A percentile compares a stretch with the other conserved stretches of the same genome.
Evolutionary conservation across 2,888 invertebrate species (phyloP).

Genomic region (Coelinius sp.): DNA sequence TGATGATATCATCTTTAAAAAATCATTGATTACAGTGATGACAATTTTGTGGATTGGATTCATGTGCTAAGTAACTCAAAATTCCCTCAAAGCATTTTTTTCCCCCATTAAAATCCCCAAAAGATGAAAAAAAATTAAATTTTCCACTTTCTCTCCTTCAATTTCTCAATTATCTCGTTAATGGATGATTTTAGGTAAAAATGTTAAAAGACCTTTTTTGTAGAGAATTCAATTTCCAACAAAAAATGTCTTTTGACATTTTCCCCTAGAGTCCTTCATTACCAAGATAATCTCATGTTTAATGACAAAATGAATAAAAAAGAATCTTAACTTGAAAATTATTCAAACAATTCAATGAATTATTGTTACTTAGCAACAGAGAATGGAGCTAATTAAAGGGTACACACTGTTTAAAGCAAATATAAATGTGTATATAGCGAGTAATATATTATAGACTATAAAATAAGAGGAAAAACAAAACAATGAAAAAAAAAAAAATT

Average conservation of each 20-base stretch:
- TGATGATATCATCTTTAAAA: neutral
- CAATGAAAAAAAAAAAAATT: conserved; percentile 44
- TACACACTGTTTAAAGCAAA: conserved; percentile 66
- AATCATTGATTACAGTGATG: neutral
- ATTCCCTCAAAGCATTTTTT: neutral
- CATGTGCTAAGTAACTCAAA: neutral
- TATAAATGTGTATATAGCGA: conserved; percentile 70
- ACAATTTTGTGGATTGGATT: neutral
- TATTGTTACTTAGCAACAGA: conserved; percentile 35
- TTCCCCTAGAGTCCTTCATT: too few species aligned
- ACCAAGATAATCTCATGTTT: neutral
- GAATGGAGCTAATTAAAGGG: conserved; percentile 15
- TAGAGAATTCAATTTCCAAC: too few species aligned
- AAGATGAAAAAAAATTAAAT: neutral
- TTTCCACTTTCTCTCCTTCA: neutral
- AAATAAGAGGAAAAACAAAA: conserved; percentile 52
- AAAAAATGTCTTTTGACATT: too few species aligned
- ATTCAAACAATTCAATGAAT: conserved; percentile 12
- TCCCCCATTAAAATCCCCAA: neutral
- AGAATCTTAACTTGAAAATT: neutral
- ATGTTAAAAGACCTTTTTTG: neutral
- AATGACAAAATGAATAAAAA: neutral
- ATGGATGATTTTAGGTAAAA: neutral
- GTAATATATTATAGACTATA: conserved; percentile 58
- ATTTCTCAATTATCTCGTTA: neutral